phyloP scores from a whole-genome alignment of 2,113 vertebrate species.

The Bufo bufo region DNA sequence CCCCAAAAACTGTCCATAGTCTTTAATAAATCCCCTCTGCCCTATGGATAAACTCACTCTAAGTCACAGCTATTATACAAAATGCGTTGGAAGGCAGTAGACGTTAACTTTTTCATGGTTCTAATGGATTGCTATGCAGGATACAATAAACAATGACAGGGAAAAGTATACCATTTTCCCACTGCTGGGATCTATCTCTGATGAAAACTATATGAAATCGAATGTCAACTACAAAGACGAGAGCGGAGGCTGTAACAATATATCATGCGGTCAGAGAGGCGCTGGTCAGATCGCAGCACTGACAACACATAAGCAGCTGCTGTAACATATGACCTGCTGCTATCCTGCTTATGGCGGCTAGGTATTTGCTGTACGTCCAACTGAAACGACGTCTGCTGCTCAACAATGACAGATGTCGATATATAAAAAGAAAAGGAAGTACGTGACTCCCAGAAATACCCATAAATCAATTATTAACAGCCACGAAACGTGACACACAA shows the following conservation, averaged over 20 bases:
- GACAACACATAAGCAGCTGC: slow-evolving; percentile 29
- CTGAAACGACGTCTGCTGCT: slow-evolving; percentile 19
- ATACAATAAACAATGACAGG: background rate
- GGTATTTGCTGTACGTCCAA: slow-evolving; percentile 11
- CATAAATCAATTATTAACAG: slow-evolving; percentile 8
- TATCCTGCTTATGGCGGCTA: background rate
- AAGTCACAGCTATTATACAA: too few species aligned
- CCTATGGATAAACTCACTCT: too few species aligned
- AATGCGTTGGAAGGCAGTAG: too few species aligned
- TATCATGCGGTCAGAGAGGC: background rate
- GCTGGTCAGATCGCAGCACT: background rate
- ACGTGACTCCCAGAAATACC: background rate
- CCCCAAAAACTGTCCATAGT: too few species aligned
- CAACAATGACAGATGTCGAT: slow-evolving; percentile 34
- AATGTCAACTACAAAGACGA: background rate
- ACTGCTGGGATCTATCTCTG: background rate
- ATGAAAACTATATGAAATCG: background rate
- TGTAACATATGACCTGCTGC: slow-evolving; percentile 25
- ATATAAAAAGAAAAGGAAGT: background rate
- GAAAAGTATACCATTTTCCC: background rate
- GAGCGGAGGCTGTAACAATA: slow-evolving; percentile 2
- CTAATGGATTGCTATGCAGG: too few species aligned
- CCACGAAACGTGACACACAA: background rate
- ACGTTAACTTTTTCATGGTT: too few species aligned
- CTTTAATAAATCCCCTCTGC: too few species aligned